Base-by-base conservation (phyloP, 2,888 invertebrate species). In the Mesorhabditis sp. region DNA sequence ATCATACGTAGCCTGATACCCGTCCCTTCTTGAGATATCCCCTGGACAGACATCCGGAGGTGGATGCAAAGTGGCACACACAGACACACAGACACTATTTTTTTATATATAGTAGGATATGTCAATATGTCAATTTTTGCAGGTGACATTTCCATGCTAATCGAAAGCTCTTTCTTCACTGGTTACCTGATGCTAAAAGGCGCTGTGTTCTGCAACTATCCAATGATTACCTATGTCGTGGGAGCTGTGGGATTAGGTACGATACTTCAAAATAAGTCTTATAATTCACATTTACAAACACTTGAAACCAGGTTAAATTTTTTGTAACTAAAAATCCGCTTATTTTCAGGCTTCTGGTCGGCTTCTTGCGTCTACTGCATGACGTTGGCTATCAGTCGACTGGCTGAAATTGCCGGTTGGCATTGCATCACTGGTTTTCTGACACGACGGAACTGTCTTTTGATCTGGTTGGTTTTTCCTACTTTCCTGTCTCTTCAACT, bases 401-500 rank as follows among this genome's bases (percentile, higher is more conserved):
- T 50, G 1, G 58, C 58, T 50, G 58, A 50, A n/a, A 50, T 50
- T n/a, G 58, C 58, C n/a, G 58, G n/a, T 50, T 50, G 58, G 58
- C 58, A 50, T 50, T 50, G 7, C n/a, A n/a, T 50, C 10, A 50
- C 58, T 13, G 58, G n/a, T 10, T n/a, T 50, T n/a, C n/a, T 50
- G 58, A 50, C 58, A 50, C 7, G n/a, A n/a, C 7, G n/a, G 58
- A n/a, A 13, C 10, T 50, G 58, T n/a, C 7, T n/a, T 10, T 10
- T 50, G 58, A 2, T 50, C n/a, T 50, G 58, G 58, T 50, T 10
- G n/a, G 58, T 28, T 28, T 28, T 28, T 28, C 28, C 28, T 28
- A 28, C 28, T 28, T 28, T 28, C 28, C n/a, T n/a, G n/a, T n/a
- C n/a, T n/a, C n/a, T n/a, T n/a, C n/a, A n/a, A n/a, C n/a, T n/a